A percentile compares a stretch with the other conserved stretches of the same genome.
Evolutionary conservation across 2,113 vertebrate genomes (phyloP).

Genomic region (Balaeniceps rex): DNA sequence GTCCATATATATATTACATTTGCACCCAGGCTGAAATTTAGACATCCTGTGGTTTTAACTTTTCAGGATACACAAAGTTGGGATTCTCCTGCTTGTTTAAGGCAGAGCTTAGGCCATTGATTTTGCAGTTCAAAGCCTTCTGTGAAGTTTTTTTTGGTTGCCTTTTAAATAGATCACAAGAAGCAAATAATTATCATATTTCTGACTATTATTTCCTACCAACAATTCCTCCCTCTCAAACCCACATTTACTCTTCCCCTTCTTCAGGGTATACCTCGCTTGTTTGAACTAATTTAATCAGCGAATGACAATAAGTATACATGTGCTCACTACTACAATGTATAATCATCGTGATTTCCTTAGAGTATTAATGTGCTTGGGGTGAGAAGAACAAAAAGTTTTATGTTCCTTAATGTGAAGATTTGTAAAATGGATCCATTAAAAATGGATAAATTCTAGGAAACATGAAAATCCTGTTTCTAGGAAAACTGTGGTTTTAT

Average conservation of each 20-base stretch:
- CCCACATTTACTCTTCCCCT: background rate
- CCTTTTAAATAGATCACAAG: background rate
- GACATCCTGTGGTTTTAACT: background rate
- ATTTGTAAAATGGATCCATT: background rate
- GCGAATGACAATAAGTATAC: conserved; percentile 25
- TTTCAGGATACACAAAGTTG: background rate
- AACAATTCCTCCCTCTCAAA: background rate
- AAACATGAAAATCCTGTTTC: background rate
- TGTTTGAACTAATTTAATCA: conserved; percentile 46
- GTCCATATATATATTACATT: background rate
- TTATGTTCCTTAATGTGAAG: background rate
- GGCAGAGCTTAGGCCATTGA: background rate
- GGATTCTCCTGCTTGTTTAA: background rate
- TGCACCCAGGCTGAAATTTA: background rate
- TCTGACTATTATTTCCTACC: background rate
- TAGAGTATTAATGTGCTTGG: background rate
- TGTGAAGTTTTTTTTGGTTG: background rate
- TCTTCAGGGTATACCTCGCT: background rate
- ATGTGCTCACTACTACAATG: background rate
- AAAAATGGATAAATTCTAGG: background rate
- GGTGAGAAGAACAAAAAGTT: background rate
- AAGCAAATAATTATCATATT: background rate
- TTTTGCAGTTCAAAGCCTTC: background rate
- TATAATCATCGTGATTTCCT: background rate
- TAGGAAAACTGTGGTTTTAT: background rate